These are phyloP conservation scores for Callyntrura guangdongensis DNA, from an alignment of 2,888 invertebrate species.

Conservation along the genomic window DNA sequence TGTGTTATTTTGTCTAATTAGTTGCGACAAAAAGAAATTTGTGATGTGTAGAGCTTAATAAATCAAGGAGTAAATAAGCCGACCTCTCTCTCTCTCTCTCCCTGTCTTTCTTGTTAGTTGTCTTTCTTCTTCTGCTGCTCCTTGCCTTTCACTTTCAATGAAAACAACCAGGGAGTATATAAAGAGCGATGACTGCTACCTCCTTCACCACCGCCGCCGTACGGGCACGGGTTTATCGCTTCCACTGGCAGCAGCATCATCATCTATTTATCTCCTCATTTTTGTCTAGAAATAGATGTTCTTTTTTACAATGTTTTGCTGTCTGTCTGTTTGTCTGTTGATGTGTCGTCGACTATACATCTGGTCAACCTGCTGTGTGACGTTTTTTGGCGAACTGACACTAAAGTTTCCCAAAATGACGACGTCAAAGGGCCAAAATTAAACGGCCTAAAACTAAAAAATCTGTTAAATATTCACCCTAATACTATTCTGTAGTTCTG, in stretches of 20 bases:
- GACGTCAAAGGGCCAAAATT: no score
- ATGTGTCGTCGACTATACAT: no score
- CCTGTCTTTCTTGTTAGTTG: no score
- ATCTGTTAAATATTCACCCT: no score
- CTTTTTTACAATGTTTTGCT: neutral
- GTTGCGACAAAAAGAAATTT: constrained; percentile 71
- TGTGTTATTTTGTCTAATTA: constrained; percentile 72
- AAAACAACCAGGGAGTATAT: constrained; percentile 15
- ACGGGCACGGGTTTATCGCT: neutral
- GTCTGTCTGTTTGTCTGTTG: neutral
- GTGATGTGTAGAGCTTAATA: constrained; percentile 71
- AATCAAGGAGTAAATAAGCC: constrained; percentile 73
- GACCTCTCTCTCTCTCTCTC: constrained; percentile 34
- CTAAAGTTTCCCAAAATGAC: neutral
- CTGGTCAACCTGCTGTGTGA: no score
- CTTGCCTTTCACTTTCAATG: constrained; percentile 67
- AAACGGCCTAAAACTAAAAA: no score
- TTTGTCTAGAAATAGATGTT: neutral
- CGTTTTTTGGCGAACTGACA: no score
- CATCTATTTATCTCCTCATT: constrained; percentile 20
- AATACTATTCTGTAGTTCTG: no score
- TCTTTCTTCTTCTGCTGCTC: neutral
- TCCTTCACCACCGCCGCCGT: no score
- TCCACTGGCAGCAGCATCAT: neutral
- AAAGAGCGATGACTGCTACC: constrained; percentile 55